A percentile compares a stretch with the other conserved stretches of the same genome.
These are phyloP conservation scores for Platysternon megacephalum DNA, from an alignment of 2,113 vertebrate species.

Conservation along the genomic window DNA sequence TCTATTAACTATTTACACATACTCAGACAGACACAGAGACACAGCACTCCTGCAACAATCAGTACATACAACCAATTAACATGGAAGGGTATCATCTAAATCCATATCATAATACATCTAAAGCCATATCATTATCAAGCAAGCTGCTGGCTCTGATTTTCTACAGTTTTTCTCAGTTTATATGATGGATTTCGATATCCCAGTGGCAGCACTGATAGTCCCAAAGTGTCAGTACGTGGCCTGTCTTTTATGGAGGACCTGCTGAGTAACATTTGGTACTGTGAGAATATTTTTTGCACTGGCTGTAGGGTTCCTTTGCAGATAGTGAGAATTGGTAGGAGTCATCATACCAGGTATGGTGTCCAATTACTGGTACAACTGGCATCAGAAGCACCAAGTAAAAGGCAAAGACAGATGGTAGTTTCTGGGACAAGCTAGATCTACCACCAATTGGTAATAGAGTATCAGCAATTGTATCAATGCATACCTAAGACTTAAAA, in stretches of 20 bases:
- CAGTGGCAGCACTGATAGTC: background rate
- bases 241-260: background rate
- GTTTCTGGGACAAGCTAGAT: conserved; percentile 2
- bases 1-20: background rate
- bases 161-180: background rate
- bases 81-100: background rate
- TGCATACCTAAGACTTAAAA: background rate
- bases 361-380: background rate
- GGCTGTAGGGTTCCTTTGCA: background rate
- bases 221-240: background rate
- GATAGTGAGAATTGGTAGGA: background rate
- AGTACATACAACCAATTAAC: background rate
- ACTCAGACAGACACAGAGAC: background rate
- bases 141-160: background rate
- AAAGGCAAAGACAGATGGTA: conserved; percentile 47
- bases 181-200: background rate
- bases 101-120: background rate
- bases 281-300: background rate
- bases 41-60: accelerated
- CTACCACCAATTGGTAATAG: background rate
- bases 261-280: background rate
- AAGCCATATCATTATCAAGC: background rate
- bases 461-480: conserved; percentile 2
- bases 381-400: background rate
- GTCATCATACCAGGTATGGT: background rate